Evolutionary conservation across 2,113 vertebrate genomes (phyloP).

Genomic region (Fulica atra): DNA sequence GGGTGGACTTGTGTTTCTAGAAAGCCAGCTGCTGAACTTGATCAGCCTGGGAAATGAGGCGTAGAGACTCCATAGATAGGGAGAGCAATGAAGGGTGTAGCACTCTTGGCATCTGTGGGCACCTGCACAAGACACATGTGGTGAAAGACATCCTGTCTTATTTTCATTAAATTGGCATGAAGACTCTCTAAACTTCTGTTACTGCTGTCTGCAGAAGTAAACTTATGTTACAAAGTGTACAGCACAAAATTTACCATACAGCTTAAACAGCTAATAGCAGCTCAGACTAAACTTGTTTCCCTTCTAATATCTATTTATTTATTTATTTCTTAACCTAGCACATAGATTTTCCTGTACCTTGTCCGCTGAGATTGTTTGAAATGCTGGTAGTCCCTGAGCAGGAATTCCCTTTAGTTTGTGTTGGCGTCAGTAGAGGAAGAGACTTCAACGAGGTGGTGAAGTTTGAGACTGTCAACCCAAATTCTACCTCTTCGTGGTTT

Average conservation of each 20-base stretch:
- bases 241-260: neutral
- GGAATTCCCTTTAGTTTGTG: conserved; percentile 94
- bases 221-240: neutral
- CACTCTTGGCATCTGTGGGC: neutral
- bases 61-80: neutral
- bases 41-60: neutral
- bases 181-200: neutral
- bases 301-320: neutral
- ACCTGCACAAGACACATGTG: neutral
- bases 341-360: conserved; percentile 95
- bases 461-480: conserved; percentile 97
- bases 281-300: neutral
- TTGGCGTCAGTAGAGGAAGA: conserved; percentile 92
- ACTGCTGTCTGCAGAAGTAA: neutral
- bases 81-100: neutral
- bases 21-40: neutral
- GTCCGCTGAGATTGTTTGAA: conserved; percentile 94
- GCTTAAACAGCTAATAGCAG: neutral
- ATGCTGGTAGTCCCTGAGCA: conserved; percentile 97
- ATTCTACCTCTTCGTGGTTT: conserved; percentile 93
- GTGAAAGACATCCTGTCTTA: neutral
- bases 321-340: conserved; percentile 77
- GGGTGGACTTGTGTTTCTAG: neutral
- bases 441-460: conserved; percentile 94
- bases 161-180: neutral